Base-by-base conservation (phyloP, 2,888 invertebrate genomes). In the Drosophila kuntzei region DNA sequence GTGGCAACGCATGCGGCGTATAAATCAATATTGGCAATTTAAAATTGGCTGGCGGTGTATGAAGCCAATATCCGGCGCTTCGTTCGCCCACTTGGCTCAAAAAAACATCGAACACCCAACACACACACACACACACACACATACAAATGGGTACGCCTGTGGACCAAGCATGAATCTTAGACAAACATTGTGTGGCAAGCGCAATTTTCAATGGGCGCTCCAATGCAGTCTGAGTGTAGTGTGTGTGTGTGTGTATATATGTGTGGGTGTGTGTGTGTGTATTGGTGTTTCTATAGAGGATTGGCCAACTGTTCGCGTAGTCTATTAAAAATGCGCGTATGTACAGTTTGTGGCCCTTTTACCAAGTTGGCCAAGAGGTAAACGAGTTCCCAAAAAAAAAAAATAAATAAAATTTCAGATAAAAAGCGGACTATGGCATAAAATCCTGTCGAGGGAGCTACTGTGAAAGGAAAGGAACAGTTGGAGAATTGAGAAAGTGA, bases 21-120 rank as follows among this genome's bases (percentile, higher is more conserved):
- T 87, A 86, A 86, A 86, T 86, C 85, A 86, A 87, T 86, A 86
- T 87, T 86, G 88, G 85, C 88, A 87, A 86, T 86, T 86, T 87
- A 78, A 86, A 86, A 86, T 86, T 86, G 88, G 88, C 86, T 86
- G 79, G 87, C 85, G 85, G 86, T 85, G 76, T 80, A 84, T 85
- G 82, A 87, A 85, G 85, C 87, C 87, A 85, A 87, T 85, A 84
- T 87, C 84, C 85, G 87, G 82, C 41, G 67, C 55, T 63, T 65
- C 69, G 68, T 70, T 74, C 67, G 71, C 64, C 49, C 76, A 68
- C 71, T 65, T 60, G 63, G 32, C 53, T 9, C 60, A 58, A 53
- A 57, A 39, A 41, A 55, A 12, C 39, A 41, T 7, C 12, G 36
- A 44, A 18, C 12, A 36, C 20, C 9, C 7, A 2, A 25, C 25